Conservation (phyloP, 2,113 vertebrate species). For the Phalacrocorax pelagicus region DNA sequence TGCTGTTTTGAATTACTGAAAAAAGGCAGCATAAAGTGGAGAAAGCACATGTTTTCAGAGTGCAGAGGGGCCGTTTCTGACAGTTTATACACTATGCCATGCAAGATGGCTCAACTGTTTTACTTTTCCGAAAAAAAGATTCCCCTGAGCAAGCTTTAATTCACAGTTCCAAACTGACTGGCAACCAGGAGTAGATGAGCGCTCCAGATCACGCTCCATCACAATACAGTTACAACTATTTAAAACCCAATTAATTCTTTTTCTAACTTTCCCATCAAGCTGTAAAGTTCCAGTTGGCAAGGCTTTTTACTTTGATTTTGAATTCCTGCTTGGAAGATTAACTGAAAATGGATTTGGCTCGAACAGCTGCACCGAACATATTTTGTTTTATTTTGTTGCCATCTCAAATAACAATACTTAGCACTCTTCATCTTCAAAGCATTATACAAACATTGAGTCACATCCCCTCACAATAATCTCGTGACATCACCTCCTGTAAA, state of each 20-base stretch:
- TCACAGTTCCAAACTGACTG: background rate
- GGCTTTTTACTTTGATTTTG: slow-evolving; percentile 55
- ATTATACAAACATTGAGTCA: slow-evolving; percentile 59
- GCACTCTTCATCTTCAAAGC: slow-evolving; percentile 55
- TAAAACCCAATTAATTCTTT: slow-evolving; percentile 57
- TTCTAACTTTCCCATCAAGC: slow-evolving; percentile 38
- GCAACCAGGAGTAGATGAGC: background rate
- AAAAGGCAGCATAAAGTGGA: background rate
- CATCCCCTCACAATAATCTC: slow-evolving; percentile 24
- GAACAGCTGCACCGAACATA: background rate
- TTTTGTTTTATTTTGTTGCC: slow-evolving; percentile 63
- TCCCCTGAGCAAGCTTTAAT: background rate
- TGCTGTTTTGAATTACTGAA: background rate
- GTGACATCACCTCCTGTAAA: slow-evolving; percentile 48
- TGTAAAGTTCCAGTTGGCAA: slow-evolving; percentile 48
- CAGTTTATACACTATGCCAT: background rate
- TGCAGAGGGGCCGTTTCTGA: background rate
- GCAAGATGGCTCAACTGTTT: background rate
- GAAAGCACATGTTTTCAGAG: background rate
- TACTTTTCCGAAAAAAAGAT: background rate
- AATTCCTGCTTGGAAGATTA: slow-evolving; percentile 49
- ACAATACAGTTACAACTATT: slow-evolving; percentile 46
- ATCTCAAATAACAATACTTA: slow-evolving; percentile 63
- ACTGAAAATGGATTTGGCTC: slow-evolving; percentile 48
- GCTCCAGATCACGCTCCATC: slow-evolving; percentile 5